Evolutionary conservation across 2,888 invertebrate species (phyloP).

Genomic region (Liodrosophila aerea): DNA sequence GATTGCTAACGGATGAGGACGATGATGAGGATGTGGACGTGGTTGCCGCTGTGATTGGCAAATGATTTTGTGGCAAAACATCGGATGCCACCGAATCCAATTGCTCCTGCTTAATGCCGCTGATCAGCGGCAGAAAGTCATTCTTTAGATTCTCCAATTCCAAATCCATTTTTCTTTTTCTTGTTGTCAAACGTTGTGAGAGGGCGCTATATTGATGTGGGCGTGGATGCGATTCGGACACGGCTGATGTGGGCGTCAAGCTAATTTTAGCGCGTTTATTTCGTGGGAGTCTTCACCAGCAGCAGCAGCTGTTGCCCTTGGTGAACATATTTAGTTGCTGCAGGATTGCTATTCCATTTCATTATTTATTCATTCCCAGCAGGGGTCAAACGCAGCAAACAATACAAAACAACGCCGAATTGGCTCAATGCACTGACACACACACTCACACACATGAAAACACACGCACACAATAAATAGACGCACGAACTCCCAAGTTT

Average conservation of each 20-base stretch:
- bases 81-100: constrained; percentile 77
- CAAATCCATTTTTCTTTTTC: constrained; percentile 77
- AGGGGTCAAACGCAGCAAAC: constrained; percentile 9
- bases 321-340: constrained; percentile 43
- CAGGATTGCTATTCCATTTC: constrained; percentile 45
- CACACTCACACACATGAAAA: constrained; percentile 16
- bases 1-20: constrained; percentile 80
- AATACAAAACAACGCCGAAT: constrained; percentile 37
- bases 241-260: constrained; percentile 23
- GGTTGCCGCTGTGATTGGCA: constrained; percentile 67
- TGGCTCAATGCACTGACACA: constrained; percentile 21
- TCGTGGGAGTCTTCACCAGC: constrained; percentile 37
- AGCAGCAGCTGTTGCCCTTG: constrained; percentile 36
- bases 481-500: constrained; percentile 47
- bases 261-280: constrained; percentile 56
- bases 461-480: constrained; percentile 22
- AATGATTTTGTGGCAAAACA: constrained; percentile 66
- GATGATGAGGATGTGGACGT: constrained; percentile 70
- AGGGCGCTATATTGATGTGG: constrained; percentile 2
- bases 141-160: constrained; percentile 81
- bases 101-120: constrained; percentile 82
- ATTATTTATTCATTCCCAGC: constrained; percentile 41
- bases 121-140: constrained; percentile 81
- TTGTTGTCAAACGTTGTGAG: constrained; percentile 14
- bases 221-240: constrained; percentile 1